Percentiles rank a stretch among this genome's conserved stretches.
phyloP scores from a whole-genome alignment of 2,113 vertebrate species.

The Bombycilla garrulus region DNA sequence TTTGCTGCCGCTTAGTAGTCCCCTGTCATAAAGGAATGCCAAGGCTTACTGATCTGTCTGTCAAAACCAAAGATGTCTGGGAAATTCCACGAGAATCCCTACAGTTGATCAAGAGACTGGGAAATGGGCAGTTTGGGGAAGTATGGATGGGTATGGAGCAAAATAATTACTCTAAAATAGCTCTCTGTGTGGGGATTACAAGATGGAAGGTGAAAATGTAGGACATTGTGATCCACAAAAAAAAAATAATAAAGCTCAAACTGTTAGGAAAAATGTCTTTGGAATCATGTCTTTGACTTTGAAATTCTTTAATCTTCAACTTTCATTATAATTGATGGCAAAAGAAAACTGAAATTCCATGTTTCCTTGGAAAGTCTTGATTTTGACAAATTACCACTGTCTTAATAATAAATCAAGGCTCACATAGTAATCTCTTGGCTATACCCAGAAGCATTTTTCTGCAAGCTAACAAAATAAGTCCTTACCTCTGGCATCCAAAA shows the following conservation, averaged over 20 bases:
- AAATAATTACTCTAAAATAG: constrained; percentile 68
- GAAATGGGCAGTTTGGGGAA: constrained; percentile 99
- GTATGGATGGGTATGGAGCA: constrained; percentile 98
- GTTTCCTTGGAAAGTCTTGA: constrained; percentile 7
- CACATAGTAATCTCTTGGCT: neutral
- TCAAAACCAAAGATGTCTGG: constrained; percentile 99
- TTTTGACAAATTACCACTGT: constrained; percentile 39
- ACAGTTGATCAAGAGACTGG: constrained; percentile 96
- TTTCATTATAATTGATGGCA: constrained; percentile 28
- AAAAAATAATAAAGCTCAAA: neutral
- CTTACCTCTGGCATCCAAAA: neutral
- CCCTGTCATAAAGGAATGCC: constrained; percentile 99
- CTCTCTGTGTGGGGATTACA: constrained; percentile 59
- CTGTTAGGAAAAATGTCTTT: neutral
- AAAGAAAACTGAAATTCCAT: neutral
- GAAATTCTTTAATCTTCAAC: constrained; percentile 43
- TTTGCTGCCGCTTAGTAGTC: constrained; percentile 96
- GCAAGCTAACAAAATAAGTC: neutral
- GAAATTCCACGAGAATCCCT: constrained; percentile 96
- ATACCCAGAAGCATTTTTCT: neutral
- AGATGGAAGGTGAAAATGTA: constrained; percentile 77
- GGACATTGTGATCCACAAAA: neutral
- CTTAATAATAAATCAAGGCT: constrained; percentile 24
- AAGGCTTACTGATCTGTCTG: constrained; percentile 94
- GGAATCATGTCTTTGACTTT: neutral